Percentiles rank a stretch among this genome's conserved stretches.
Conservation (phyloP, 1,140 invertebrate species). For the Aphaenogaster ashmeadi region DNA sequence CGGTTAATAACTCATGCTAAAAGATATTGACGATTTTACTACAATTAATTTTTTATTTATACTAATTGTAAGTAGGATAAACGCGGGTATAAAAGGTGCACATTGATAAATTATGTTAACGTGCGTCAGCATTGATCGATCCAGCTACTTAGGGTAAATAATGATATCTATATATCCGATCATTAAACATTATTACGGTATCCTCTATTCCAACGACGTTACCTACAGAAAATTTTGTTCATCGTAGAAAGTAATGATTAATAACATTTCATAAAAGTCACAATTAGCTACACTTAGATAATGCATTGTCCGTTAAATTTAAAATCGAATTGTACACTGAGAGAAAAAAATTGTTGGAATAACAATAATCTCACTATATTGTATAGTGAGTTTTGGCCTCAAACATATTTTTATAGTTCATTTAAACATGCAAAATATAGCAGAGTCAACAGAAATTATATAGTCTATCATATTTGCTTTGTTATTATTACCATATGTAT, state of each 20-base stretch:
- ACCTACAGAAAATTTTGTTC: neutral
- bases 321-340: neutral
- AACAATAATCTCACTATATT: no score
- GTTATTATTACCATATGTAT: no score
- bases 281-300: neutral
- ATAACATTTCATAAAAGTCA: neutral
- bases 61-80: neutral
- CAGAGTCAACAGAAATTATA: no score
- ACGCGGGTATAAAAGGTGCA: neutral
- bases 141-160: conserved; percentile 7
- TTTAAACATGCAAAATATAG: no score
- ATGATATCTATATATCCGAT: conserved; percentile 10
- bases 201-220: neutral
- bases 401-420: no score
- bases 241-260: neutral
- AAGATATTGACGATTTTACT: neutral
- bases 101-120: conserved; percentile 28
- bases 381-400: no score
- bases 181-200: conserved; percentile 25
- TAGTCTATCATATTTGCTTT: no score
- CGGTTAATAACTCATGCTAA: neutral
- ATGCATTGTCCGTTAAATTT: neutral
- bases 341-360: no score
- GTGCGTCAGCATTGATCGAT: conserved; percentile 5
- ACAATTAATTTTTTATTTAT: conserved; percentile 16